Evolutionary conservation across 2,888 invertebrate genomes (phyloP).

Genomic region (Lasioglossum oenotherae): DNA sequence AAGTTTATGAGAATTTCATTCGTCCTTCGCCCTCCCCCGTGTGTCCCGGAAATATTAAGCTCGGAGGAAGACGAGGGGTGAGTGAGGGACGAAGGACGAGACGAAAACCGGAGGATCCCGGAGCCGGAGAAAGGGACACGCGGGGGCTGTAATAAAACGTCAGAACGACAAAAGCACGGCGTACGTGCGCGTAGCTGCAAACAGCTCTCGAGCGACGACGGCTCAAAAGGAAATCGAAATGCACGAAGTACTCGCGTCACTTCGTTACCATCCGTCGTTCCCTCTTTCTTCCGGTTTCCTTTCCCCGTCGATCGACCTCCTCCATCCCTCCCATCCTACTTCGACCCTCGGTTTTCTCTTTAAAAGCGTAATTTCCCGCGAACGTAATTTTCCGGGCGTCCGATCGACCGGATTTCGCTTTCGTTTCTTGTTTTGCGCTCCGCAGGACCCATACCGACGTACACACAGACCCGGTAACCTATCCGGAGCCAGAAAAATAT

Average conservation of each 20-base stretch:
- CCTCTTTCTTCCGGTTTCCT: background rate
- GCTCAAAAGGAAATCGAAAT: slow-evolving; percentile 68
- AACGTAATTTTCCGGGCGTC: slow-evolving; percentile 70
- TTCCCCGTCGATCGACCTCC: background rate
- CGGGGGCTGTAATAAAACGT: slow-evolving; percentile 52
- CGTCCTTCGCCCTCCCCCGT: background rate
- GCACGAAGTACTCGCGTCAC: slow-evolving; percentile 58
- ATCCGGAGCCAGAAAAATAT: background rate
- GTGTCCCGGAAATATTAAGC: slow-evolving; percentile 4
- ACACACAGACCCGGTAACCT: background rate
- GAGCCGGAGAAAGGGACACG: background rate
- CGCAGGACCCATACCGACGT: slow-evolving; percentile 31
- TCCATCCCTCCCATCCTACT: background rate
- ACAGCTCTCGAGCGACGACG: slow-evolving; percentile 31
- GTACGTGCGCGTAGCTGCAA: slow-evolving; percentile 33
- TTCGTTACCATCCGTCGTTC: slow-evolving; percentile 55
- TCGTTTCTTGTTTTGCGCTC: slow-evolving; percentile 72
- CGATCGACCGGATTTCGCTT: slow-evolving; percentile 69
- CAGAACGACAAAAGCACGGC: slow-evolving; percentile 48
- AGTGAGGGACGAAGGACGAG: background rate
- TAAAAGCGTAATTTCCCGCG: slow-evolving; percentile 61
- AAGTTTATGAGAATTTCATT: slow-evolving; percentile 12
- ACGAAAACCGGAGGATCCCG: background rate
- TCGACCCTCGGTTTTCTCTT: slow-evolving; percentile 35
- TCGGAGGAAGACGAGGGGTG: background rate